These are phyloP conservation scores for Channa striata DNA, from an alignment of 2,797 vertebrate species.

Conservation along the genomic window DNA sequence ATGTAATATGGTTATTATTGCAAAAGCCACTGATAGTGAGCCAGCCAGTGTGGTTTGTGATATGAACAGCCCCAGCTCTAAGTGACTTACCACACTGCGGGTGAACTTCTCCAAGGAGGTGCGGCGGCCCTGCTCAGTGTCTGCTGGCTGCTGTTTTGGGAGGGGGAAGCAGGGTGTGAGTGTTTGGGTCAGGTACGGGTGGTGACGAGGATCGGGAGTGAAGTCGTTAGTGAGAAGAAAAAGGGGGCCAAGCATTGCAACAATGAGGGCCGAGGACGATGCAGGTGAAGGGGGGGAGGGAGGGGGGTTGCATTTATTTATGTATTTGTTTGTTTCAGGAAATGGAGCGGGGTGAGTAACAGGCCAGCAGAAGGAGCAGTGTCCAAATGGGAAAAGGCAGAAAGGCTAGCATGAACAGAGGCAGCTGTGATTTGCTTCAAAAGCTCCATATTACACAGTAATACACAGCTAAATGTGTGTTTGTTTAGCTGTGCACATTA, in stretches of 20 bases:
- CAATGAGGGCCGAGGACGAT: conserved; percentile 51
- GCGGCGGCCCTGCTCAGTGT: conserved; percentile 96
- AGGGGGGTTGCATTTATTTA: conserved; percentile 36
- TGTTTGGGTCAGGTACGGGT: conserved; percentile 73
- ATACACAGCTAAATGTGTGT: conserved; percentile 35
- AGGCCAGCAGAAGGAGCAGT: conserved; percentile 77
- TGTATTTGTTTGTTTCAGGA: conserved; percentile 22
- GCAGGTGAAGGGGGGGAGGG: conserved; percentile 44
- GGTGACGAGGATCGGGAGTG: conserved; percentile 68
- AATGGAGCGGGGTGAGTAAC: conserved; percentile 60
- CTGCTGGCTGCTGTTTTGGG: conserved; percentile 88
- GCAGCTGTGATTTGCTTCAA: conserved; percentile 71
- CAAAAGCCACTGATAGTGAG: conserved; percentile 76
- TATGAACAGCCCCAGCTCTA: conserved; percentile 69
- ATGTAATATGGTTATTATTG: conserved; percentile 66
- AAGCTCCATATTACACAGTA: conserved; percentile 69
- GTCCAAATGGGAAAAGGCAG: conserved; percentile 65
- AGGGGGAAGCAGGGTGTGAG: conserved; percentile 74
- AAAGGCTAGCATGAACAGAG: conserved; percentile 72
- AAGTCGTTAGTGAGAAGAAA: conserved; percentile 69
- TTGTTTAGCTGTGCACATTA: conserved; percentile 3
- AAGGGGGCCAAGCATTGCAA: conserved; percentile 60
- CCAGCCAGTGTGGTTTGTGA: conserved; percentile 78
- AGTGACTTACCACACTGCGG: conserved; percentile 95
- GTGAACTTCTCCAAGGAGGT: conserved; percentile 99